Base-by-base conservation (phyloP, 2,113 vertebrate species). In the Rhinopithecus roxellana region DNA sequence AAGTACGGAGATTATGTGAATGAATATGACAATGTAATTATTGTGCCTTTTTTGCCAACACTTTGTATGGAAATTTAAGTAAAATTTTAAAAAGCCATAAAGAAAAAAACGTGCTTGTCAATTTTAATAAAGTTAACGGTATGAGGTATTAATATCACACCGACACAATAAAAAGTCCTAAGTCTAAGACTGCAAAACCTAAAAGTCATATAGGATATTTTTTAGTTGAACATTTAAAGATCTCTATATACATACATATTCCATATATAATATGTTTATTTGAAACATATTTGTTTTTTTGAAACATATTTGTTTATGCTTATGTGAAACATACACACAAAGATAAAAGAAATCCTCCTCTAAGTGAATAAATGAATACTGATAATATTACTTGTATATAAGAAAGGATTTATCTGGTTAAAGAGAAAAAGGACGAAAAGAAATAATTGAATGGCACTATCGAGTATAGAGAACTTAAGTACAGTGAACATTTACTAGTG, bases 41-140 rank as follows among this genome's bases (percentile, higher is more conserved):
- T 83, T 92, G 45, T 23, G 17, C 2, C 40, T 16, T 83, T 96
- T 43, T 78, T 61, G n/a, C 16, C 25, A 96, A 77, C 45, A 55
- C 17, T 55, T 27, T 93, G 12, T 22, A 80, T 89, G 75, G 90
- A 11, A 38, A 91, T 50, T 86, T 74, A 80, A 45, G 1, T 59
- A 77, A 17, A 78, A 40, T 1, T 17, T 59, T 52, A 59, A 70
- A 92, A 61, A 18, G 27, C 61, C 61, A 32, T 64, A 52, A 92
- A 64, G 9, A 82, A 87, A 78, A 40, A 8, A 14, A 17, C 32
- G 18, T 67, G 16, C 61, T 80, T 69, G 38, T 92, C 16, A 69
- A 40, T 93, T 92, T 94, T 78, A 70, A 82, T 70, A 93, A 57
- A n/a, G 64, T 80, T 79, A 94, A 94, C 3, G 77, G 38, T 74